Percentiles rank a stretch among this genome's conserved stretches.
phyloP scores from a whole-genome alignment of 2,888 invertebrate genomes.

The Drosophila glabriapex region DNA sequence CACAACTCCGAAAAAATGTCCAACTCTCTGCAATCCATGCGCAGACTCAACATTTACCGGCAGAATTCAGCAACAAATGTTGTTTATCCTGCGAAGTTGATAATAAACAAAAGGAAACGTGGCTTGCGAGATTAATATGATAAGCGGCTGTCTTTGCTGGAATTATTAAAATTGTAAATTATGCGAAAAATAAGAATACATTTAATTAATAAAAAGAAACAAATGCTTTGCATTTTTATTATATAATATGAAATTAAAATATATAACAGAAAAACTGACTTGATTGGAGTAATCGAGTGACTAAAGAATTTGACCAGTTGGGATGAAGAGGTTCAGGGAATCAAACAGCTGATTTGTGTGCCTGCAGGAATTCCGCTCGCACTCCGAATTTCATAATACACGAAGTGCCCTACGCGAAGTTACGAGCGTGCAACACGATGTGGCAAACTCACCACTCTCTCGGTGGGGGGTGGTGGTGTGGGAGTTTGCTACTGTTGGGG shows the following conservation, averaged over 20 bases:
- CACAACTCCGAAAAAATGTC: slow-evolving; percentile 56
- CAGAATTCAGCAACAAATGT: slow-evolving; percentile 75
- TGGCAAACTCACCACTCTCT: slow-evolving; percentile 65
- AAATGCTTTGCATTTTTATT: neutral
- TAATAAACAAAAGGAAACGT: slow-evolving; percentile 66
- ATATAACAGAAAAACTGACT: too few species aligned
- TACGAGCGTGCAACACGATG: slow-evolving; percentile 10
- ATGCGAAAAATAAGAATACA: neutral
- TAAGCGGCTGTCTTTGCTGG: neutral
- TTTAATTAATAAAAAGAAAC: neutral
- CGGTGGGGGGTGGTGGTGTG: neutral
- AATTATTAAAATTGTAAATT: too few species aligned
- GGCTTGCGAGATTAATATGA: slow-evolving; percentile 15
- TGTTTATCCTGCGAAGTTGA: slow-evolving; percentile 62
- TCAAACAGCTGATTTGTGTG: slow-evolving; percentile 65
- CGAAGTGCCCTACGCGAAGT: slow-evolving; percentile 34
- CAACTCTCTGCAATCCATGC: slow-evolving; percentile 43
- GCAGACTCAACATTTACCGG: slow-evolving; percentile 81
- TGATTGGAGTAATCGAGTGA: neutral
- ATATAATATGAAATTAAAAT: accelerated
- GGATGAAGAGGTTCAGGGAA: neutral
- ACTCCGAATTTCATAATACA: slow-evolving; percentile 65
- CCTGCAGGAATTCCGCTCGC: slow-evolving; percentile 58
- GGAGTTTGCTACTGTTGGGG: neutral
- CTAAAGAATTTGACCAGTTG: neutral